Evolutionary conservation across 2,888 invertebrate genomes (phyloP).

Genomic region (Panzeria rudis): DNA sequence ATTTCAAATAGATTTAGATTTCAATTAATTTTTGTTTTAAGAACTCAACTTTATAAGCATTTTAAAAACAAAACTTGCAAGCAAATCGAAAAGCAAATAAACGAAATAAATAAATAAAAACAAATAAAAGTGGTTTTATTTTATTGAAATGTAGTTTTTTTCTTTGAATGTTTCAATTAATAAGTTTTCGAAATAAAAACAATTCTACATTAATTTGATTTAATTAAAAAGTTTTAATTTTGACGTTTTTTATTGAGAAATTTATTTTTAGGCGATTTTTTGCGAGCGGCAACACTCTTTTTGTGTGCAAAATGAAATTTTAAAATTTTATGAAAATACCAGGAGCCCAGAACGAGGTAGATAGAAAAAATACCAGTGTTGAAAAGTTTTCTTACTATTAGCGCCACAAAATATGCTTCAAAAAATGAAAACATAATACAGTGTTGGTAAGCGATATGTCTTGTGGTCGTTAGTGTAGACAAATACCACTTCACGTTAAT

Average conservation of each 20-base stretch:
- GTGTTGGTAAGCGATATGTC: neutral
- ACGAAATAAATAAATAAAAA: conserved; percentile 70
- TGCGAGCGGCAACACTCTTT: neutral
- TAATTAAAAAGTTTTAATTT: no score
- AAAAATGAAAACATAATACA: neutral
- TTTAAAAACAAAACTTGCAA: conserved; percentile 75
- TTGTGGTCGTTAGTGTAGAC: no score
- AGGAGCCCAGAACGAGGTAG: neutral
- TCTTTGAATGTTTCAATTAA: no score
- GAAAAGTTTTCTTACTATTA: neutral
- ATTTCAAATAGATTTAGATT: conserved; percentile 76
- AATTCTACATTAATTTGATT: no score
- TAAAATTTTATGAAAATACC: neutral
- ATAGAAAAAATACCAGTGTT: neutral
- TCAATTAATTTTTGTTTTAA: conserved; percentile 76
- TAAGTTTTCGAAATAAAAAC: no score
- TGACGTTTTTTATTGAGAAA: neutral
- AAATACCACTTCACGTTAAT: no score
- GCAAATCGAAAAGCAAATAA: conserved; percentile 77
- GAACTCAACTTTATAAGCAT: conserved; percentile 61
- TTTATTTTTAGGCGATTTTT: neutral
- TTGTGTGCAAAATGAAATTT: neutral
- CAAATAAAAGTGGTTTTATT: conserved; percentile 45
- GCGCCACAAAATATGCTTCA: no score
- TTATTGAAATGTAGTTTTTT: neutral